These are phyloP conservation scores for Chelonus insularis DNA, from an alignment of 1,140 invertebrate species.

Conservation along the genomic window DNA sequence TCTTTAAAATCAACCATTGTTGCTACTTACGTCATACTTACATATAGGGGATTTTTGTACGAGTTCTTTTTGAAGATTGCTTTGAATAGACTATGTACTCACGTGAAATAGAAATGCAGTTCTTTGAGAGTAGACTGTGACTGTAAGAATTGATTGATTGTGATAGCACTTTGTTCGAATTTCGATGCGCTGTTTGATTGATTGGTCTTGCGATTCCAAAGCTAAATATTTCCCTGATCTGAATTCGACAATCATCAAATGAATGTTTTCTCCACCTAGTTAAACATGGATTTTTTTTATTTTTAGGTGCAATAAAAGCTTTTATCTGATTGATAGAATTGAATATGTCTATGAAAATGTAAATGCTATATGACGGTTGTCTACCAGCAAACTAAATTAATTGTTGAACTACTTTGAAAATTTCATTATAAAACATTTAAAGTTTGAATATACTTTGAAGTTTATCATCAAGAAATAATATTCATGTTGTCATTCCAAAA, in stretches of 20 bases:
- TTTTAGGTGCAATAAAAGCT: not conserved
- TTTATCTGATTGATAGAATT: conserved; percentile 24
- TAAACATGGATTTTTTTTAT: not conserved
- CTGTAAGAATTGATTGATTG: conserved; percentile 40
- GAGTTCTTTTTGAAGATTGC: too few relatives aligned
- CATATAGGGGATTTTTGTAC: too few relatives aligned
- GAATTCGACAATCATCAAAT: conserved; percentile 39
- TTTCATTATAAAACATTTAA: too few relatives aligned
- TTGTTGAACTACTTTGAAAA: too few relatives aligned
- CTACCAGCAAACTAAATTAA: too few relatives aligned
- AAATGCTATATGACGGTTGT: too few relatives aligned
- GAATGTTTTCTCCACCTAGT: conserved; percentile 36
- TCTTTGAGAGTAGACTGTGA: conserved; percentile 34
- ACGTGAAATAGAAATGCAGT: conserved; percentile 45
- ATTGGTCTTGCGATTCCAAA: conserved; percentile 40
- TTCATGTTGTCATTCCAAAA: too few relatives aligned
- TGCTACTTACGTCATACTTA: not conserved
- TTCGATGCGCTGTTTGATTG: conserved; percentile 40
- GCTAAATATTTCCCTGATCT: conserved; percentile 36
- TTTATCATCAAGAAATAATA: too few relatives aligned
- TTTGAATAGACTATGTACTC: too few relatives aligned
- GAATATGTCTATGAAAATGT: too few relatives aligned
- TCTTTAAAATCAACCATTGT: not conserved
- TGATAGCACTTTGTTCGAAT: conserved; percentile 39
- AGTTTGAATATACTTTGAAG: too few relatives aligned